phyloP scores from a whole-genome alignment of 2,888 invertebrate species.

The Dimorphilus gyrociliatus region DNA sequence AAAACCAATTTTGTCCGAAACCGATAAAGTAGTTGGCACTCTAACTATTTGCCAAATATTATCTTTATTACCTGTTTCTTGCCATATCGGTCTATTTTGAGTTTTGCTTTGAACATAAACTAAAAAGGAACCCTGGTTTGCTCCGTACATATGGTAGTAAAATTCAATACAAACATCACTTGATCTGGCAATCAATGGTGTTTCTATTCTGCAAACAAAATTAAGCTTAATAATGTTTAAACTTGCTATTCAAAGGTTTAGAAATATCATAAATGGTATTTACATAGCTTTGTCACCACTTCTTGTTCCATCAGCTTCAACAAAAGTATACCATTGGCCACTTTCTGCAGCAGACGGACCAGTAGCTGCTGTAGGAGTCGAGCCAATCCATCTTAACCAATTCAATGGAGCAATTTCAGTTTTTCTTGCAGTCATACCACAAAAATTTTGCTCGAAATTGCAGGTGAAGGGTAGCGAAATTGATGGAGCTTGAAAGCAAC shows the following conservation, averaged over 20 bases:
- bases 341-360: constrained; percentile 18
- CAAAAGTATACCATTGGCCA: too few relatives aligned
- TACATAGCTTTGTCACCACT: too few relatives aligned
- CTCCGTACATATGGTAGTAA: constrained; percentile 20
- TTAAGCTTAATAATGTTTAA: neutral
- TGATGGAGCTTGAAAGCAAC: too few relatives aligned
- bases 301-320: constrained; percentile 23
- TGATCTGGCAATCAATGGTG: constrained; percentile 8
- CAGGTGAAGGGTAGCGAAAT: too few relatives aligned
- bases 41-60: too few relatives aligned
- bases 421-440: too few relatives aligned
- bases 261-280: too few relatives aligned
- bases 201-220: constrained; percentile 5
- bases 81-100: neutral
- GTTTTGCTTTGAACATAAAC: constrained; percentile 7
- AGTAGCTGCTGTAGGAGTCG: constrained; percentile 19
- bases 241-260: too few relatives aligned
- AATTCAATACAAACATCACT: constrained; percentile 19
- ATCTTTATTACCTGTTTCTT: too few relatives aligned
- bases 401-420: constrained; percentile 17
- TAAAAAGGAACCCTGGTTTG: constrained; percentile 13
- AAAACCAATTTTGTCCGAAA: constrained; percentile 25
- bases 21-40: constrained; percentile 3
- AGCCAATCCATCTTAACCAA: constrained; percentile 18
- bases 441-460: too few relatives aligned